Evolutionary conservation across 2,113 vertebrate species (phyloP), one percentile per base, ranked within the genome.

Genomic region (Podiceps cristatus): DNA sequence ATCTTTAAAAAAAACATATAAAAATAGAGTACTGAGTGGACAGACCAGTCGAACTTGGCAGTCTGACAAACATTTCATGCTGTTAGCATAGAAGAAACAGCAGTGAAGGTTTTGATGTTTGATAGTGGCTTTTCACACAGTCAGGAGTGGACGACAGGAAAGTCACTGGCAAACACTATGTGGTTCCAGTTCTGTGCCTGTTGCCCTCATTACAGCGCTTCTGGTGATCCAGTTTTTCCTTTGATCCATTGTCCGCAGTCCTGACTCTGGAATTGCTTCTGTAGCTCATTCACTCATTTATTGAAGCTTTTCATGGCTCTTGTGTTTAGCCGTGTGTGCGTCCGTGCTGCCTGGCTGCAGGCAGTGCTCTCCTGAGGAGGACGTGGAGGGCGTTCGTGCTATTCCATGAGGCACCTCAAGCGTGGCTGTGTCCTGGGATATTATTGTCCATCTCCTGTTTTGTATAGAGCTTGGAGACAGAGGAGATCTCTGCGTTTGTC

Each of bases 331-430:
- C 7, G 5, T 25, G 44, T 9, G 37, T 37, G 37, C 37, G 37
- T 37, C 27, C 0, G 15, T 27, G 25, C n/a, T 67, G 62, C 75
- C 69, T 45, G 68, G 45, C 50, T 11, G 40, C 29, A 9, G 58
- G 68, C 42, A 76, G 29, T 7, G 40, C 59, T 73, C 11, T 28
- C 1, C 1, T 6, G 8, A 49, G 63, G 55, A 42, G 37, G 50
- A 37, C 3, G 12, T 2, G 49, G 10, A 58, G 18, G 40, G 23
- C 2, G 16, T 11, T 56, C 5, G 0, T 10, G 47, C 3, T 10
- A 1, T n/a, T 50, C 40, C 1, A 0, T 10, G 60, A 20, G 45
- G 62, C 37, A 23, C 31, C 35, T 58, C n/a, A 10, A 22, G 37
- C 0, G 4, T 37, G 55, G 13, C 40, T 5, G n/a, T 15, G 28